phyloP scores from a whole-genome alignment of 2,797 vertebrate species.

The Thunnus albacares region DNA sequence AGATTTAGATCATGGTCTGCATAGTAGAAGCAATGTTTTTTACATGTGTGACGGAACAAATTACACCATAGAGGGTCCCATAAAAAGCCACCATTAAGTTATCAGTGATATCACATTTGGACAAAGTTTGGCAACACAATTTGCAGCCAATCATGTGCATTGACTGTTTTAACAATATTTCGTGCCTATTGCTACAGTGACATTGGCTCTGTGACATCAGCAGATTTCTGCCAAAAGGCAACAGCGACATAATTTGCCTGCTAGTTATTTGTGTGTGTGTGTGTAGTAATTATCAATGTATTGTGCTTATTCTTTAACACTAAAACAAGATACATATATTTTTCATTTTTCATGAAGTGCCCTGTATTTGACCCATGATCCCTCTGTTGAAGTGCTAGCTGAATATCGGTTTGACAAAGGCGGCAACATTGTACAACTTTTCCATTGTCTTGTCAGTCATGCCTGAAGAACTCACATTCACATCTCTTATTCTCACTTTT shows the following conservation, averaged over 20 bases:
- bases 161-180: neutral
- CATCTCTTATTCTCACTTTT: constrained; percentile 79
- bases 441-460: constrained; percentile 87
- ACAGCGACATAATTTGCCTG: neutral
- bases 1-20: neutral
- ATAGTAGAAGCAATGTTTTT: neutral
- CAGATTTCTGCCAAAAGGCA: neutral
- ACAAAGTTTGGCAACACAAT: neutral
- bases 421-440: constrained; percentile 74
- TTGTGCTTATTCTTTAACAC: neutral
- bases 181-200: neutral
- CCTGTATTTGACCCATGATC: constrained; percentile 64
- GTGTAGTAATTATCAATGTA: neutral
- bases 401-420: constrained; percentile 64
- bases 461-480: constrained; percentile 76
- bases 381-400: constrained; percentile 40
- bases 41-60: neutral
- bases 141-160: too few relatives aligned
- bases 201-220: neutral
- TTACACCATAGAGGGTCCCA: too few relatives aligned
- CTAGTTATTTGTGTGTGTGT: neutral
- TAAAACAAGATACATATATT: constrained; percentile 17
- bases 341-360: constrained; percentile 43
- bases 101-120: too few relatives aligned
- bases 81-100: too few relatives aligned